Evolutionary conservation across 2,113 vertebrate genomes (phyloP), one percentile per base, ranked within the genome.

Genomic region (Pachypanchax playfairii): DNA sequence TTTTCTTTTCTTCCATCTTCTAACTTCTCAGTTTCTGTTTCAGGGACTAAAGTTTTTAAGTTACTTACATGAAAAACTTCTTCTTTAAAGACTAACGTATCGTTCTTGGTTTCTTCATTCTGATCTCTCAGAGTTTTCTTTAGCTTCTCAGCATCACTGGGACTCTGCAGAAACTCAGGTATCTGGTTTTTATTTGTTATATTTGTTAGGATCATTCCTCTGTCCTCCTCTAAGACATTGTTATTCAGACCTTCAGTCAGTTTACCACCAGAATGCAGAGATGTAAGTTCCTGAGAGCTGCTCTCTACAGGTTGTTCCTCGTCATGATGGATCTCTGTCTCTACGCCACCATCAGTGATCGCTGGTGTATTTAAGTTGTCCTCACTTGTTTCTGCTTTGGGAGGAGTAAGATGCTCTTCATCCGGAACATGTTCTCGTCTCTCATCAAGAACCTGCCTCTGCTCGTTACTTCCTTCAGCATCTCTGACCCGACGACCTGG

Each of bases 211-310:
- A 57, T 28, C 1, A 5, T 50, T 13, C 6, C 41, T 50, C 5
- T 43, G 1, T 75, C 48, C 14, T 57, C 59, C 6, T 66, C 60
- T 55, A 50, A 29, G 11, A 20, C 6, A 1, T 49, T 58, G 55
- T 57, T 58, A 55, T 18, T 2, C 9, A 20, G 4, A 13, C 22
- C 42, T 48, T 52, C 35, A 46, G 26, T 14, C 47, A 18, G 60
- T 11, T 7, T 6, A 5, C 24, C 11, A 6, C 21, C 18, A 3
- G 3, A 54, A 31, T 51, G 20, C 5, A 39, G 43, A 9, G 15
- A 42, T 22, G 2, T 41, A 26, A 57, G 43, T 22, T 59, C 52
- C n/a, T 48, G 31, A 15, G 44, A 39, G 22, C 20, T 71, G n/a
- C 10, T 22, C 3, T 54, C 49, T n/a, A 14, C 13, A n/a, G 15